Conservation (phyloP, 2,113 vertebrate species). For the Cochlearius cochlearius region DNA sequence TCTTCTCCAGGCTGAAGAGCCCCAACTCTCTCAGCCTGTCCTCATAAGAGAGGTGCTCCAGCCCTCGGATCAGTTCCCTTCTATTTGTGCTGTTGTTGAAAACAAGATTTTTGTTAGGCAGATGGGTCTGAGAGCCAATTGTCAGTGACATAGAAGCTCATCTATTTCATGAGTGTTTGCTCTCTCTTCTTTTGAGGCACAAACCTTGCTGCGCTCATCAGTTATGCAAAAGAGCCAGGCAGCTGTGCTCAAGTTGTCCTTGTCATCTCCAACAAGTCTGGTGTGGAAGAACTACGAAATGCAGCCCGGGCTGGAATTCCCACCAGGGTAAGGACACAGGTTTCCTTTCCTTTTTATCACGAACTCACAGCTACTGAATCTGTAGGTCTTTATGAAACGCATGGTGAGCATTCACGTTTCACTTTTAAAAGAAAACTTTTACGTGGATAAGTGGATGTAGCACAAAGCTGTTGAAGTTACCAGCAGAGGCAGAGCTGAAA, state of each 20-base stretch:
- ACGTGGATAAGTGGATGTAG: fast-evolving
- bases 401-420: neutral
- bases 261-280: constrained; percentile 84
- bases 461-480: neutral
- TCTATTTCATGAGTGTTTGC: neutral
- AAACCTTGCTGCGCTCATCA: constrained; percentile 82
- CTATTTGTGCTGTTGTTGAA: neutral
- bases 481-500: neutral
- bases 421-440: neutral
- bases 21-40: too few relatives aligned
- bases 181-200: constrained; percentile 70
- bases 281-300: constrained; percentile 81
- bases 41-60: too few relatives aligned
- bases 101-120: neutral
- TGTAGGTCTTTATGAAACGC: neutral
- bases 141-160: neutral
- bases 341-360: neutral
- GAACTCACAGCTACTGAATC: neutral
- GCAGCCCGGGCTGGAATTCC: constrained; percentile 85
- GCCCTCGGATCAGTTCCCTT: too few relatives aligned
- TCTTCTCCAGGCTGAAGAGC: too few relatives aligned
- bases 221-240: constrained; percentile 71
- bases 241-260: constrained; percentile 81
- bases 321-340: constrained; percentile 72
- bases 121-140: neutral